A percentile compares a stretch with the other conserved stretches of the same genome.
These are phyloP conservation scores for Stegodyphus dumicola DNA, from an alignment of 1,140 invertebrate genomes.

Conservation along the genomic window DNA sequence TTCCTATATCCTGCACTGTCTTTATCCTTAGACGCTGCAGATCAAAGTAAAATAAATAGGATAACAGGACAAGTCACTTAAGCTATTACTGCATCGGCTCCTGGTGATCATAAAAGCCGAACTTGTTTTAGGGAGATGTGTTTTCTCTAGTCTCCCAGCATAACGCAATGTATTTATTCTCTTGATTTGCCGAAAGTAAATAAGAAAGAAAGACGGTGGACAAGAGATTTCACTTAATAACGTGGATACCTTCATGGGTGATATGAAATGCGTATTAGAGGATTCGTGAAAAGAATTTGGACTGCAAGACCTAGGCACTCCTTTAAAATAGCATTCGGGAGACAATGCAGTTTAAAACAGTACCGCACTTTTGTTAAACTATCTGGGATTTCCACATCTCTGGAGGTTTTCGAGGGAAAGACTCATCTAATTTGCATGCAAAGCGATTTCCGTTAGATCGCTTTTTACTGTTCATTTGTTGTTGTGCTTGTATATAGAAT, in stretches of 20 bases:
- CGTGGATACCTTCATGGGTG: neutral
- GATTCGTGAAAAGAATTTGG: neutral
- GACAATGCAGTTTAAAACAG: no score
- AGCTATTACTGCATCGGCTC: slow-evolving; percentile 52
- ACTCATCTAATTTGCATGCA: no score
- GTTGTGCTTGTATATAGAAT: no score
- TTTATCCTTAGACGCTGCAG: slow-evolving; percentile 34
- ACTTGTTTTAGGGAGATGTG: slow-evolving; percentile 55
- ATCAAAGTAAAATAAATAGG: slow-evolving; percentile 58
- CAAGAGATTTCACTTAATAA: slow-evolving; percentile 58
- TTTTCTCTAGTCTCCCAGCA: slow-evolving; percentile 36
- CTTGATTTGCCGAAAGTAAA: slow-evolving; percentile 48
- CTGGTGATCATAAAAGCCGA: slow-evolving; percentile 51
- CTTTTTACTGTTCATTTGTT: no score
- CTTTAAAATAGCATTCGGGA: neutral
- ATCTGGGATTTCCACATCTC: no score
- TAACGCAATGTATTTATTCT: slow-evolving; percentile 55
- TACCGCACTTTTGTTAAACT: no score
- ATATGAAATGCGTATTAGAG: neutral
- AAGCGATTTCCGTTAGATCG: no score
- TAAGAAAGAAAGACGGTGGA: slow-evolving; percentile 10
- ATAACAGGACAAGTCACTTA: slow-evolving; percentile 58
- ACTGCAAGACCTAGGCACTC: neutral
- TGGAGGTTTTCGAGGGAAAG: no score
- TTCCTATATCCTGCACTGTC: slow-evolving; percentile 24